These are phyloP conservation scores for Deladenus siricidicola DNA, from an alignment of 2,888 invertebrate species.

Conservation along the genomic window DNA sequence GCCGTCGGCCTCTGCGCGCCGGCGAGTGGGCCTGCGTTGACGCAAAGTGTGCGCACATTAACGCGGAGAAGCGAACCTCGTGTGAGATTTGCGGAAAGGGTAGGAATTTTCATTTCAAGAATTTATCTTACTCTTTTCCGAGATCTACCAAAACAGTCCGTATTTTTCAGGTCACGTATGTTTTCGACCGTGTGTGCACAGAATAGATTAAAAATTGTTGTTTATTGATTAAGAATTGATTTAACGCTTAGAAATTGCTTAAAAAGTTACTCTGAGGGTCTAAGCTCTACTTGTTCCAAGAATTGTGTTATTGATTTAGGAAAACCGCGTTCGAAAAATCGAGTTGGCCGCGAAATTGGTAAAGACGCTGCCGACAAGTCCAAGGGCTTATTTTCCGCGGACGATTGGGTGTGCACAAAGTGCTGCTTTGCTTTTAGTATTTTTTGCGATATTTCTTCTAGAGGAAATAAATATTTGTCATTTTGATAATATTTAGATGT, in stretches of 20 bases:
- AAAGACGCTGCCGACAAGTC: conserved; percentile 91
- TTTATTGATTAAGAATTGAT: too few species aligned
- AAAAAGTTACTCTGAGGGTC: too few species aligned
- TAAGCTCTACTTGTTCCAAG: too few species aligned
- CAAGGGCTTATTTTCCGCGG: conserved; percentile 81
- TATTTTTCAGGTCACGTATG: too few species aligned
- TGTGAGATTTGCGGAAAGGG: conserved; percentile 55
- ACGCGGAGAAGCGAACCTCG: conserved; percentile 28
- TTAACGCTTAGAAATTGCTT: too few species aligned
- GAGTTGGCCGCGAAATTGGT: conserved; percentile 79
- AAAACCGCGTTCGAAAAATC: conserved; percentile 50
- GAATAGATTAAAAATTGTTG: too few species aligned
- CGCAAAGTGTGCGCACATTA: conserved; percentile 54
- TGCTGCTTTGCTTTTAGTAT: conserved; percentile 36
- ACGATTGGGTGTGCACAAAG: conserved; percentile 99
- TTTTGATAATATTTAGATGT: too few species aligned
- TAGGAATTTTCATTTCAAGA: conserved; percentile 26
- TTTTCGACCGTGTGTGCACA: too few species aligned
- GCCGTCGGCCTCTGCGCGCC: conserved; percentile 31
- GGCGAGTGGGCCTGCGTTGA: conserved; percentile 58
- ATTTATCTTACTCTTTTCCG: too few species aligned
- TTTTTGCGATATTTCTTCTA: conserved; percentile 10
- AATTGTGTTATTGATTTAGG: conserved; percentile 38
- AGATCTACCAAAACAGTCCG: too few species aligned
- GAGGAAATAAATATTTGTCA: too few species aligned